Evolutionary conservation across 2,888 invertebrate genomes (phyloP), one percentile per base, ranked within the genome.

Genomic region (Spisula solida): DNA sequence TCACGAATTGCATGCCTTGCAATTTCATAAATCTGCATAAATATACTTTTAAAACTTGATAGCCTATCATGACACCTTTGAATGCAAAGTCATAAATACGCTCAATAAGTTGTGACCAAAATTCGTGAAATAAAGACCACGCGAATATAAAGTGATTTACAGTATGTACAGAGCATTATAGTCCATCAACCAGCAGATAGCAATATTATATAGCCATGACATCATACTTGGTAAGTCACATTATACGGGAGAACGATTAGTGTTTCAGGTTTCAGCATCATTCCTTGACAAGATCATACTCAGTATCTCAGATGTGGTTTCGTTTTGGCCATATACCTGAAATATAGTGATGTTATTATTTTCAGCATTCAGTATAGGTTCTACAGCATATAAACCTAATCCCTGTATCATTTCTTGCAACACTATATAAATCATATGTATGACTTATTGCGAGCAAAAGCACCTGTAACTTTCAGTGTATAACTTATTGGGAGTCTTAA

Each of bases 311-410:
- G 97, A 96, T 98, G 98, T 60, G 98, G 98, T 96, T 99, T 99
- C 97, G 98, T 98, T 97, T 98, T 98, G 97, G 98, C 97, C 97
- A 98, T 98, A 97, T 98, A 98, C 96, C 98, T 98, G 97, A 88
- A 97, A 98, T 97, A 97, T 95, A 94, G 93, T 89, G 88, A 81
- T 88, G 90, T 51, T 47, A 84, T 25, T 0, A 29, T 29, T 51
- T 2, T 70, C 66, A 20, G 60, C 10, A 25, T 66, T 25, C n/a
- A 66, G 20, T 25, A 66, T 6, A n/a, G 6, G 41, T 41, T 41
- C 8, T n/a, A n/a, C n/a, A n/a, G n/a, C n/a, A n/a, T n/a, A n/a
- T n/a, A n/a, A n/a, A n/a, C n/a, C n/a, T n/a, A n/a, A n/a, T n/a
- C n/a, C n/a, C n/a, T n/a, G n/a, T n/a, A n/a, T n/a, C n/a, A n/a